A percentile compares a stretch with the other conserved stretches of the same genome.
Evolutionary conservation across 2,797 vertebrate species (phyloP).

Genomic region (Glyptemys insculpta): DNA sequence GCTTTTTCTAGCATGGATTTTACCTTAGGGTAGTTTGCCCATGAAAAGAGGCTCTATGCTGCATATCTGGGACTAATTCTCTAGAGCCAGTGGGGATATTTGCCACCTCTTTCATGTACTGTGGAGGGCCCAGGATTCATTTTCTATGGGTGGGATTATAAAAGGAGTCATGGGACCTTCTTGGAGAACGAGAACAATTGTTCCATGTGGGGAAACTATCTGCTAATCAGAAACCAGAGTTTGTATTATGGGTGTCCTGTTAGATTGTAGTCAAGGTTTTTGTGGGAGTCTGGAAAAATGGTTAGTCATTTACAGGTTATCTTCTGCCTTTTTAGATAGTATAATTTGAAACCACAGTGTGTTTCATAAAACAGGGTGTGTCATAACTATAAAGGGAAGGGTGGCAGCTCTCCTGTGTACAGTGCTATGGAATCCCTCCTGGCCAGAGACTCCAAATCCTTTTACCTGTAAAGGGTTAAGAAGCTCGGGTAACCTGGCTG

Average conservation of each 20-base stretch:
- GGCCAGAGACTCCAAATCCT: too few species aligned
- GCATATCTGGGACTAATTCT: not conserved
- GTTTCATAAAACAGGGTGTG: not conserved
- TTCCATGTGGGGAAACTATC: too few species aligned
- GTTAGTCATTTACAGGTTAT: not conserved
- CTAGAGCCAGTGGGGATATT: not conserved
- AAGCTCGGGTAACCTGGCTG: too few species aligned
- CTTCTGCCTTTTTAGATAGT: not conserved
- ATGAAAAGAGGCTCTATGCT: not conserved
- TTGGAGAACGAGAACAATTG: not conserved
- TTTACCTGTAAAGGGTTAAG: too few species aligned
- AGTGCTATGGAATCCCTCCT: too few species aligned
- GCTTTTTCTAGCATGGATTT: not conserved
- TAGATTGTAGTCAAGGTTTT: not conserved
- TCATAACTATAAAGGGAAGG: too few species aligned
- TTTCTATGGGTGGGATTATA: too few species aligned
- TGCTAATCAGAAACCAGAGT: not conserved
- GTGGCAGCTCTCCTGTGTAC: too few species aligned
- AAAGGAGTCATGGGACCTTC: not conserved
- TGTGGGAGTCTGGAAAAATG: not conserved
- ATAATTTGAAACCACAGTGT: not conserved
- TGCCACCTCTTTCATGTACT: not conserved
- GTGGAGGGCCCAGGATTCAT: not conserved
- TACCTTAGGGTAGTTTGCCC: not conserved
- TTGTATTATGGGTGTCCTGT: not conserved